These are phyloP conservation scores for Onthophagus sagittarius DNA, from an alignment of 2,888 invertebrate species.

Conservation along the genomic window DNA sequence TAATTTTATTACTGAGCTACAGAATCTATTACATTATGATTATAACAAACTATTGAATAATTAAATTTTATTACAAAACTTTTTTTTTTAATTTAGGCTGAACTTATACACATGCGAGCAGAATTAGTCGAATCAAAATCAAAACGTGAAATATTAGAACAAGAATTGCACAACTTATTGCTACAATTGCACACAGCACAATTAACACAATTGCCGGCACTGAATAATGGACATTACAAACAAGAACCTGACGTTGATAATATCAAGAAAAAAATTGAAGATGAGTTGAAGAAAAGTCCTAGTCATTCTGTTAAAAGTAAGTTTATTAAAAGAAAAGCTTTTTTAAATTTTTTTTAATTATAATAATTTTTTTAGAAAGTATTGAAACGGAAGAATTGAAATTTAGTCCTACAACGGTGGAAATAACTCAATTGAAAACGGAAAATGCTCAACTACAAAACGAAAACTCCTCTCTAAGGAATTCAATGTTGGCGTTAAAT, in stretches of 20 bases:
- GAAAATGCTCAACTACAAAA: conserved; percentile 59
- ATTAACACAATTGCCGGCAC: conserved; percentile 52
- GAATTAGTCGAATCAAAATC: conserved; percentile 70
- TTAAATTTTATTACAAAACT: background rate
- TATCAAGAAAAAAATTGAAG: conserved; percentile 48
- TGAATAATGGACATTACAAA: conserved; percentile 40
- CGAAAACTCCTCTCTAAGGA: conserved; percentile 68
- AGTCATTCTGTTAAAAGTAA: conserved; percentile 38
- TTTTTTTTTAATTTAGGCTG: conserved; percentile 58
- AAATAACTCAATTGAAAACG: conserved; percentile 49
- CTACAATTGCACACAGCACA: conserved; percentile 60
- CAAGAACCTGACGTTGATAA: conserved; percentile 46
- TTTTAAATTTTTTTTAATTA: background rate
- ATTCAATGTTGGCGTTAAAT: conserved; percentile 69
- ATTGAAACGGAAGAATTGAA: conserved; percentile 43
- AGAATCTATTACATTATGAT: too few relatives aligned
- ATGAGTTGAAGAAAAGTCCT: conserved; percentile 48
- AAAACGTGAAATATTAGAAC: conserved; percentile 55
- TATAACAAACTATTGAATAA: too few relatives aligned
- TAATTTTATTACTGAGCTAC: too few relatives aligned
- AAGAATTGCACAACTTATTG: conserved; percentile 60
- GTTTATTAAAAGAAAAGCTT: conserved; percentile 16
- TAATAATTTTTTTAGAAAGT: conserved; percentile 32
- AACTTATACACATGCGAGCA: conserved; percentile 69
- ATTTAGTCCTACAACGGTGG: conserved; percentile 45